Conservation (phyloP, 1,140 invertebrate species). For the Diorhabda elongata region DNA sequence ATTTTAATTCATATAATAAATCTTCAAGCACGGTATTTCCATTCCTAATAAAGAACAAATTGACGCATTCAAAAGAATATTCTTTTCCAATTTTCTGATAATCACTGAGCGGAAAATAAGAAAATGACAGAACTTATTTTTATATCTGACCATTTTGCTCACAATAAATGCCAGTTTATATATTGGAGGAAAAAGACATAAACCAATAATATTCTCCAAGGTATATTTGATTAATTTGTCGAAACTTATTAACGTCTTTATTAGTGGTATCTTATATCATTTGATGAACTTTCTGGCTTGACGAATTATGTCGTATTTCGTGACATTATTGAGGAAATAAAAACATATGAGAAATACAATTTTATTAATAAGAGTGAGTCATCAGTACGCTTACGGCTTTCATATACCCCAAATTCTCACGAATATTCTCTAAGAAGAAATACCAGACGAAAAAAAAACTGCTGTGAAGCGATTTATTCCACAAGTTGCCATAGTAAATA, state of each 20-base stretch:
- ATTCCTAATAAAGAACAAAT: no score
- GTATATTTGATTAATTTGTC: constrained; percentile 21
- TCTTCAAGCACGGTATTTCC: no score
- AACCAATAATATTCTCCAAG: constrained; percentile 19
- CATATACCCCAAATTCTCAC: no score
- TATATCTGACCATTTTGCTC: constrained; percentile 7
- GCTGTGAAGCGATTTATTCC: no score
- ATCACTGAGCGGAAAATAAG: background rate
- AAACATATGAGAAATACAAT: background rate
- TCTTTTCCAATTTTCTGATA: constrained; percentile 2
- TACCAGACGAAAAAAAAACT: no score
- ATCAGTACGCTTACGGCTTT: no score
- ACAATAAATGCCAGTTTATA: constrained; percentile 14
- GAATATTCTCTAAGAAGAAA: no score
- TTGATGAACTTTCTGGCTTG: constrained; percentile 5
- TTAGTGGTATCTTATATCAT: constrained; percentile 14
- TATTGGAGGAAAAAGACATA: constrained; percentile 5
- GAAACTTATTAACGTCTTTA: constrained; percentile 17
- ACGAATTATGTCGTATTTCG: constrained; percentile 3
- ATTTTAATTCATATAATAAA: no score
- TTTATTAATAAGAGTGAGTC: no score
- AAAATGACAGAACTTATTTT: constrained; percentile 2
- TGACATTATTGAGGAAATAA: background rate
- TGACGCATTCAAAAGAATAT: background rate
- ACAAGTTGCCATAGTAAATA: no score